Conservation (phyloP, 2,888 invertebrate species). For the Adelognathus sp. region DNA sequence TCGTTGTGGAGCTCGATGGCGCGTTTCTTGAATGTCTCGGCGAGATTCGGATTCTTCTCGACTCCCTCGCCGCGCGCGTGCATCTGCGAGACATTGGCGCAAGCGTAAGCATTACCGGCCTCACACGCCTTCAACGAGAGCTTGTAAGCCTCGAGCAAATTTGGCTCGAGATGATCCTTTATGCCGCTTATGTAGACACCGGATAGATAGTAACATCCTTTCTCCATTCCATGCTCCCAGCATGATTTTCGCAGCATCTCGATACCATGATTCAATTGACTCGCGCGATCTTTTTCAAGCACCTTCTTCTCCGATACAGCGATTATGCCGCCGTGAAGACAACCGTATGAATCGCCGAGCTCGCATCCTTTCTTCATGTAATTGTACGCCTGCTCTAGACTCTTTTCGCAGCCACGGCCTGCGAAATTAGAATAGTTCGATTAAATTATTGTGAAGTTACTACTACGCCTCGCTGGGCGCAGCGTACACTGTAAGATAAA, state of each 20-base stretch:
- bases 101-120: slow-evolving; percentile 91
- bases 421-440: slow-evolving; percentile 15
- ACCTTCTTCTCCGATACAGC: slow-evolving; percentile 23
- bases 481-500: too few relatives aligned
- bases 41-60: slow-evolving; percentile 86
- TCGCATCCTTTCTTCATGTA: slow-evolving; percentile 92
- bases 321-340: slow-evolving; percentile 88
- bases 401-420: slow-evolving; percentile 70
- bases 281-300: slow-evolving; percentile 54
- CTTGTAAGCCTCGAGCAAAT: slow-evolving; percentile 90
- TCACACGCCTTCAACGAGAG: slow-evolving; percentile 92
- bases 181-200: slow-evolving; percentile 91
- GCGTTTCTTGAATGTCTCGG: slow-evolving; percentile 87
- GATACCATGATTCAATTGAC: slow-evolving; percentile 79
- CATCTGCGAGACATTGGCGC: slow-evolving; percentile 95
- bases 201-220: slow-evolving; percentile 91
- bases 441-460: too few relatives aligned
- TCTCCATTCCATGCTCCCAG: slow-evolving; percentile 82
- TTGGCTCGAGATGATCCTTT: slow-evolving; percentile 83
- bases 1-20: slow-evolving; percentile 89
- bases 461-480: too few relatives aligned
- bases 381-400: slow-evolving; percentile 82
- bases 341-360: slow-evolving; percentile 86
- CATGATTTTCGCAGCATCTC: slow-evolving; percentile 83
- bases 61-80: slow-evolving; percentile 92